Conservation (phyloP, 1,140 invertebrate species). For the Drosophila trapezifrons region DNA sequence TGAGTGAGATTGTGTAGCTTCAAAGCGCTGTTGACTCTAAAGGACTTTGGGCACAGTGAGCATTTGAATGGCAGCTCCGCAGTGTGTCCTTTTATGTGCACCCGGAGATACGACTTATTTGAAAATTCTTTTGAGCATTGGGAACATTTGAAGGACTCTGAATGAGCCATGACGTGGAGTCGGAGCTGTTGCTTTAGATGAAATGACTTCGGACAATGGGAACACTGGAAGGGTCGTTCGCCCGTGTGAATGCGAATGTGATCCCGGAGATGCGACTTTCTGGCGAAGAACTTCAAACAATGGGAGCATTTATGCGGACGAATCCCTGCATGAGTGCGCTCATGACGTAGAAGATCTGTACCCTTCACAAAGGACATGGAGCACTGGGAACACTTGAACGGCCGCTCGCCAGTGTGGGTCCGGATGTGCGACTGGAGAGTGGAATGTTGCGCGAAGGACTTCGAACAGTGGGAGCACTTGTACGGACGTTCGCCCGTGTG, state of each 20-base stretch:
- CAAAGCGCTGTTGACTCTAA: neutral
- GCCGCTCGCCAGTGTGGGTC: conserved; percentile 3
- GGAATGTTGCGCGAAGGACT: neutral
- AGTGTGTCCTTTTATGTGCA: neutral
- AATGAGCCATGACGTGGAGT: neutral
- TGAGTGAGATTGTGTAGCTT: neutral
- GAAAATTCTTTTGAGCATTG: neutral
- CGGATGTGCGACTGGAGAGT: neutral
- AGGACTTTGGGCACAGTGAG: neutral
- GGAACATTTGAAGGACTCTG: neutral
- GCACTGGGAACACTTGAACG: neutral
- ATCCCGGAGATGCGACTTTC: neutral
- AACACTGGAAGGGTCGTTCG: neutral
- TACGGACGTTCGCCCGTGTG: neutral
- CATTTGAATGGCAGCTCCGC: neutral
- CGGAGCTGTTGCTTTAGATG: neutral
- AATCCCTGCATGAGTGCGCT: conserved; percentile 7
- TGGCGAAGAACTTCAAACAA: neutral
- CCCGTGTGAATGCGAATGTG: neutral
- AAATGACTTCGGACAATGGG: neutral
- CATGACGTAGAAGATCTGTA: neutral
- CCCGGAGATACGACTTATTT: neutral
- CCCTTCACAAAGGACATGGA: neutral
- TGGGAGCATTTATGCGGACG: neutral
- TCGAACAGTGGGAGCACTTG: neutral